These are phyloP conservation scores for Siniperca scherzeri DNA, from an alignment of 2,797 vertebrate species.

Conservation along the genomic window DNA sequence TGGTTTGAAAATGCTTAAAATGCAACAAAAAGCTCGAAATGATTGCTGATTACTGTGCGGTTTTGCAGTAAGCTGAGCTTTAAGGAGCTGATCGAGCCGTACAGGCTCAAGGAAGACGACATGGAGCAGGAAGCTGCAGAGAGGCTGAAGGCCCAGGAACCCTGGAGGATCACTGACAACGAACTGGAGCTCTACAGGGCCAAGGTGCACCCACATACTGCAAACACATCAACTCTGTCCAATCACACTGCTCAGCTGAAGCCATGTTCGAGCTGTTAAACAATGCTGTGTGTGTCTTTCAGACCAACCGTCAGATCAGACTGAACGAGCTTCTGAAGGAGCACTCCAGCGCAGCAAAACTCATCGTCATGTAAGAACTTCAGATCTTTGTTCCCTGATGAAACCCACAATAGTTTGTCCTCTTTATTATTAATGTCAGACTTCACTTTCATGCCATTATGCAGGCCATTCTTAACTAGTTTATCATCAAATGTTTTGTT, in stretches of 20 bases:
- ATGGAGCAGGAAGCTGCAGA: slow-evolving; percentile 97
- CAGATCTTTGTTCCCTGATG: not conserved
- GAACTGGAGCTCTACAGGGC: slow-evolving; percentile 97
- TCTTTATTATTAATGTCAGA: not conserved
- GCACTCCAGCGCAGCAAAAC: slow-evolving; percentile 92
- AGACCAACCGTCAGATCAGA: slow-evolving; percentile 96
- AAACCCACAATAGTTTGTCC: too few species aligned
- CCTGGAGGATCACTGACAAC: slow-evolving; percentile 98
- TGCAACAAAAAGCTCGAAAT: not conserved
- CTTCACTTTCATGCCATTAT: not conserved
- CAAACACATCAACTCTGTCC: not conserved
- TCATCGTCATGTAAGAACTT: slow-evolving; percentile 96
- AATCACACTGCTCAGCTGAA: not conserved
- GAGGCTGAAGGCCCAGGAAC: slow-evolving; percentile 94
- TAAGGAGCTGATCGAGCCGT: slow-evolving; percentile 96
- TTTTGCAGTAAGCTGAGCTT: slow-evolving; percentile 90
- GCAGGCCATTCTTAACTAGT: not conserved
- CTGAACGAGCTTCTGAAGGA: slow-evolving; percentile 97
- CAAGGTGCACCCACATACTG: slow-evolving; percentile 85
- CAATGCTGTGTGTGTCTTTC: slow-evolving; percentile 58
- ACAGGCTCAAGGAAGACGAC: slow-evolving; percentile 95
- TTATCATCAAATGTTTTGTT: not conserved
- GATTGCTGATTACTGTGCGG: not conserved
- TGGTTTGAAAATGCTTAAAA: not conserved
- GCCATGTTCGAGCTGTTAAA: not conserved